phyloP scores from a whole-genome alignment of 2,113 vertebrate genomes.

The Solea solea region DNA sequence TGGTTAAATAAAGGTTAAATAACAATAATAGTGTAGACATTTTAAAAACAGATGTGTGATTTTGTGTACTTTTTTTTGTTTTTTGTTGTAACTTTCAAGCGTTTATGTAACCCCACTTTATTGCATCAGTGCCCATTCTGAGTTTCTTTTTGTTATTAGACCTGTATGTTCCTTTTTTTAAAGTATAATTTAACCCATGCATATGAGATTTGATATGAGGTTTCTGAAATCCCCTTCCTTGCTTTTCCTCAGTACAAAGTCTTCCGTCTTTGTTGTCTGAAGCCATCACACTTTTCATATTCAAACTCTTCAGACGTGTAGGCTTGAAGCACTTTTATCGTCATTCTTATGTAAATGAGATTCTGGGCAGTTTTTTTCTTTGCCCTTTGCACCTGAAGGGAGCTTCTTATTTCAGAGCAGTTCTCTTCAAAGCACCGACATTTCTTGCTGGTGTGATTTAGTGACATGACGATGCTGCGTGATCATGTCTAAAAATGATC shows the following conservation, averaged over 20 bases:
- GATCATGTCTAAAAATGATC: not conserved
- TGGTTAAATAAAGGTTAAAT: too few species aligned
- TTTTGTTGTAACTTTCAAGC: slow-evolving; percentile 11
- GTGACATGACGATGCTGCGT: not conserved
- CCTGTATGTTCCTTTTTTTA: not conserved
- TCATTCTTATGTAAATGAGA: not conserved
- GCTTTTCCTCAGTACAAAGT: not conserved
- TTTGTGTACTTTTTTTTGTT: slow-evolving; percentile 11
- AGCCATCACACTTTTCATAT: not conserved
- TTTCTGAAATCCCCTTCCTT: not conserved
- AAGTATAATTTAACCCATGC: not conserved
- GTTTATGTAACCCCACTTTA: slow-evolving; percentile 10
- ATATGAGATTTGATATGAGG: not conserved
- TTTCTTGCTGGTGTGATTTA: not conserved
- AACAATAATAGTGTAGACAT: not conserved
- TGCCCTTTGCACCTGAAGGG: not conserved
- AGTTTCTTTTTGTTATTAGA: slow-evolving; percentile 2
- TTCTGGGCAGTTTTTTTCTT: not conserved
- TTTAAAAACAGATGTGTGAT: slow-evolving; percentile 1
- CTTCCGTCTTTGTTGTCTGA: not conserved
- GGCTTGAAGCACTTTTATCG: too few species aligned
- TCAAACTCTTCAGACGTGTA: not conserved
- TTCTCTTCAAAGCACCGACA: not conserved
- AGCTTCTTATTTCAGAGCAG: not conserved
- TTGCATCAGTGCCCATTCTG: slow-evolving; percentile 4